Conservation (phyloP, 64 coral and sea anemone species). For the Montipora efflorescens region DNA sequence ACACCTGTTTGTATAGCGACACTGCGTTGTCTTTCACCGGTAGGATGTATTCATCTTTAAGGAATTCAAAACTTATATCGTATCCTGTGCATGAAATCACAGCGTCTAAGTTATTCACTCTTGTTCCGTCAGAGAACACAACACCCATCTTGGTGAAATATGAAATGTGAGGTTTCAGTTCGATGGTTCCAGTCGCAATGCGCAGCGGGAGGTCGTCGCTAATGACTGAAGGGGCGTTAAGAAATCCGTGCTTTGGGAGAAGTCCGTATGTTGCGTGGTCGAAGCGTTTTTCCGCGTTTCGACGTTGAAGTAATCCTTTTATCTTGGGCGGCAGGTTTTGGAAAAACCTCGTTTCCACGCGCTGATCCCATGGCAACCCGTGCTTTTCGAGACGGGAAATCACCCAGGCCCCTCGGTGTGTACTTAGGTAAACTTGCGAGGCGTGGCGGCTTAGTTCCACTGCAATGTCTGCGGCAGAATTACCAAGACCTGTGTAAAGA, state of each 20-base stretch:
- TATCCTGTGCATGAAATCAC: conserved; percentile 85
- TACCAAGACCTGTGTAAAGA: conserved; percentile 71
- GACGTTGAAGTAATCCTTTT: conserved; percentile 32
- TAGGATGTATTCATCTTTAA: conserved; percentile 67
- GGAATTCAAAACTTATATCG: conserved; percentile 63
- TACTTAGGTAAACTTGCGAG: conserved; percentile 72
- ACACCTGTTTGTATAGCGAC: conserved; percentile 80
- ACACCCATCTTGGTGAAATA: conserved; percentile 59
- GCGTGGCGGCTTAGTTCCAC: conserved; percentile 74
- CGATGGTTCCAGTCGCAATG: conserved; percentile 72
- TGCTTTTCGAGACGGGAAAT: conserved; percentile 48
- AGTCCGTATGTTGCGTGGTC: conserved; percentile 62
- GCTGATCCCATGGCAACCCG: conserved; percentile 76
- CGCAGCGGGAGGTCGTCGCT: conserved; percentile 75
- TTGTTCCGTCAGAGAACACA: conserved; percentile 58
- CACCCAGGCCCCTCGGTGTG: conserved; percentile 82
- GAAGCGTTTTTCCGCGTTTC: conserved; percentile 46
- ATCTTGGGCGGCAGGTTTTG: conserved; percentile 30
- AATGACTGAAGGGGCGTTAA: conserved; percentile 66
- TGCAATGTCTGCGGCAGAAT: conserved; percentile 89
- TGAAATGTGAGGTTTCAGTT: conserved; percentile 60
- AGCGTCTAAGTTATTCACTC: conserved; percentile 57
- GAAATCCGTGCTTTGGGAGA: conserved; percentile 36
- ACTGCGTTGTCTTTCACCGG: conserved; percentile 57
- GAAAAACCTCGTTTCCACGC: conserved; percentile 58